phyloP scores from a whole-genome alignment of 1,140 invertebrate genomes.

The Protaetia brevitarsis region DNA sequence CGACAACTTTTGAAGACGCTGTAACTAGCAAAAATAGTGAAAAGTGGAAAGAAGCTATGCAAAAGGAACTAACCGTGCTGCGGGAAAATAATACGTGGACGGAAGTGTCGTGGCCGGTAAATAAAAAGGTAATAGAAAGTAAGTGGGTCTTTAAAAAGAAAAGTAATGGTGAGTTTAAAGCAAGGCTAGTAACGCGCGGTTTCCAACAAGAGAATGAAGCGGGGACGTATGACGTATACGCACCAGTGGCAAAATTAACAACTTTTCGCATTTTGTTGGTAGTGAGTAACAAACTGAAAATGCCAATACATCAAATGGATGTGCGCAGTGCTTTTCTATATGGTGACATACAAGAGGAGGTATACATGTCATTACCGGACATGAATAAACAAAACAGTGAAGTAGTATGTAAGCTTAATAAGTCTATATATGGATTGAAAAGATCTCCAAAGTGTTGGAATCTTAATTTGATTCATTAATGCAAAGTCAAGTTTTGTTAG shows the following conservation, averaged over 20 bases:
- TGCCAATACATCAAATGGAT: slow-evolving; percentile 46
- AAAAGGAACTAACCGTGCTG: slow-evolving; percentile 22
- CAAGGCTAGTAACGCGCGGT: slow-evolving; percentile 25
- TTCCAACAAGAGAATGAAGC: slow-evolving; percentile 18
- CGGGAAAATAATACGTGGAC: slow-evolving; percentile 20
- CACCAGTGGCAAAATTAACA: slow-evolving; percentile 33
- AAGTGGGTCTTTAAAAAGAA: slow-evolving; percentile 38
- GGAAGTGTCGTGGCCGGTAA: neutral
- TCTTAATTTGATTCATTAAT: slow-evolving; percentile 28
- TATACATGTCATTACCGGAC: slow-evolving; percentile 45
- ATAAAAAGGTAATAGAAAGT: slow-evolving; percentile 29
- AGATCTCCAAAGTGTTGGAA: slow-evolving; percentile 17
- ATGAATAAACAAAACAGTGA: slow-evolving; percentile 30
- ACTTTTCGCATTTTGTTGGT: slow-evolving; percentile 30
- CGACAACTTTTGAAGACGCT: neutral
- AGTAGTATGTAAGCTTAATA: neutral
- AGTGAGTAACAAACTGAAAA: slow-evolving; percentile 22
- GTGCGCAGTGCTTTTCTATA: slow-evolving; percentile 48
- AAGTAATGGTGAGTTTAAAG: slow-evolving; percentile 22
- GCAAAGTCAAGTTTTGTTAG: slow-evolving; percentile 15
- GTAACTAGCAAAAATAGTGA: neutral
- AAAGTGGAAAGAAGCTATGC: slow-evolving; percentile 25
- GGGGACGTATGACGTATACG: slow-evolving; percentile 29
- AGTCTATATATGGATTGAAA: neutral
- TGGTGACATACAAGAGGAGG: slow-evolving; percentile 43